These are phyloP conservation scores for Hirtodrosophila cameraria DNA, from an alignment of 2,888 invertebrate species.

Conservation along the genomic window DNA sequence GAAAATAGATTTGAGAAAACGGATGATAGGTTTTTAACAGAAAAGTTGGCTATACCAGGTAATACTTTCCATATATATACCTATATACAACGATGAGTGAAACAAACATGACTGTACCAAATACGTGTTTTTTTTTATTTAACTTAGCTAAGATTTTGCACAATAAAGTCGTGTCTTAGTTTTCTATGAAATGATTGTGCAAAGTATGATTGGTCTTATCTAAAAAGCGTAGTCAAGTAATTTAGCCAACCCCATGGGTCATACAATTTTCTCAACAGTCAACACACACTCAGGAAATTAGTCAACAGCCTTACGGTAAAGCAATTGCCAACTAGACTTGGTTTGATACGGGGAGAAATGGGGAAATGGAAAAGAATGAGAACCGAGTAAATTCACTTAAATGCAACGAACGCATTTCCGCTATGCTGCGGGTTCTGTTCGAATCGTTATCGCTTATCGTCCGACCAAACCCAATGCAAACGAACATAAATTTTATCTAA, in stretches of 20 bases:
- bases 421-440: conserved; percentile 50
- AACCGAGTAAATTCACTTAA: conserved; percentile 64
- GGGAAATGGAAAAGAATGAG: not conserved
- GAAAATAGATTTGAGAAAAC: too few relatives aligned
- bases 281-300: conserved; percentile 50
- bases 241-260: conserved; percentile 27
- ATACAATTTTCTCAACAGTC: conserved; percentile 15
- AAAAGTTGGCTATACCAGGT: too few relatives aligned
- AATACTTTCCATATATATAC: too few relatives aligned
- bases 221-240: conserved; percentile 5
- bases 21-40: too few relatives aligned
- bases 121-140: not conserved
- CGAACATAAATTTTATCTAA: conserved; percentile 53
- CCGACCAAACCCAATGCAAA: conserved; percentile 31
- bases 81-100: too few relatives aligned
- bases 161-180: conserved; percentile 1
- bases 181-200: conserved; percentile 16
- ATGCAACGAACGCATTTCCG: conserved; percentile 72
- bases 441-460: conserved; percentile 41
- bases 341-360: not conserved
- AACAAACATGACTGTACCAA: not conserved
- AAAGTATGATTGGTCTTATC: conserved; percentile 24
- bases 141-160: conserved; percentile 25
- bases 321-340: not conserved
- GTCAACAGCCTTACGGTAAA: conserved; percentile 47